A percentile compares a stretch with the other conserved stretches of the same genome.
phyloP scores from a whole-genome alignment of 92 coral and sea anemone genomes.

The Phenganax marumi region DNA sequence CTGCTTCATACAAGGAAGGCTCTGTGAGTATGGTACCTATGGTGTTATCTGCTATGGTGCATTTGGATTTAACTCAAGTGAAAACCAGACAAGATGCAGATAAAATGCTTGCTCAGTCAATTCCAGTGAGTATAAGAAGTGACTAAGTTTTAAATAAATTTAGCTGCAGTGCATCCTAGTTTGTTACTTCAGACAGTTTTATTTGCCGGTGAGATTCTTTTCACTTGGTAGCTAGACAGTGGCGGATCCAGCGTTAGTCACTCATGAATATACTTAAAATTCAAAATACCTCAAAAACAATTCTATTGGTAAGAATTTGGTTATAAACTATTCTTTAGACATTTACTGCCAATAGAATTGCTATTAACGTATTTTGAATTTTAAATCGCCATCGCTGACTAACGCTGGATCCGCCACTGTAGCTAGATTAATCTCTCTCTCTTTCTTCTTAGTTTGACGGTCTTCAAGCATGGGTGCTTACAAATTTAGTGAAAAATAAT shows the following conservation, averaged over 20 bases:
- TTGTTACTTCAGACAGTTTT: too few relatives aligned
- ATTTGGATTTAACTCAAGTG: slow-evolving; percentile 66
- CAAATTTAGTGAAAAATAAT: slow-evolving; percentile 66
- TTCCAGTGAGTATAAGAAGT: slow-evolving; percentile 63
- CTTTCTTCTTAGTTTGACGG: slow-evolving; percentile 44
- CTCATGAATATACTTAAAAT: too few relatives aligned
- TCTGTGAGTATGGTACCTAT: slow-evolving; percentile 66
- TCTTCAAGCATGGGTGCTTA: slow-evolving; percentile 73
- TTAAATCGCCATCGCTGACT: too few relatives aligned
- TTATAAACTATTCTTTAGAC: too few relatives aligned
- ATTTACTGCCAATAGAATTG: too few relatives aligned
- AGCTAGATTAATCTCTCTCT: not conserved
- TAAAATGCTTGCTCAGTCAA: slow-evolving; percentile 54
- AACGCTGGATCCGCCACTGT: too few relatives aligned
- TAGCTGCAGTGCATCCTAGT: not conserved
- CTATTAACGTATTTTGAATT: not conserved
- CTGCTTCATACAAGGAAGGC: slow-evolving; percentile 45
- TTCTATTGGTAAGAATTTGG: too few relatives aligned
- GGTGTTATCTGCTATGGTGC: slow-evolving; percentile 66
- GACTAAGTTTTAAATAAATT: not conserved
- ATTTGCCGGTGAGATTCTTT: too few relatives aligned
- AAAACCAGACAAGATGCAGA: slow-evolving; percentile 79
- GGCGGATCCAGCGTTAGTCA: too few relatives aligned
- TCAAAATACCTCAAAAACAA: too few relatives aligned
- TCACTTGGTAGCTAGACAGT: too few relatives aligned